Evolutionary conservation across 64 coral and sea anemone genomes (phyloP).

Genomic region (Astreopora myriophthalma): DNA sequence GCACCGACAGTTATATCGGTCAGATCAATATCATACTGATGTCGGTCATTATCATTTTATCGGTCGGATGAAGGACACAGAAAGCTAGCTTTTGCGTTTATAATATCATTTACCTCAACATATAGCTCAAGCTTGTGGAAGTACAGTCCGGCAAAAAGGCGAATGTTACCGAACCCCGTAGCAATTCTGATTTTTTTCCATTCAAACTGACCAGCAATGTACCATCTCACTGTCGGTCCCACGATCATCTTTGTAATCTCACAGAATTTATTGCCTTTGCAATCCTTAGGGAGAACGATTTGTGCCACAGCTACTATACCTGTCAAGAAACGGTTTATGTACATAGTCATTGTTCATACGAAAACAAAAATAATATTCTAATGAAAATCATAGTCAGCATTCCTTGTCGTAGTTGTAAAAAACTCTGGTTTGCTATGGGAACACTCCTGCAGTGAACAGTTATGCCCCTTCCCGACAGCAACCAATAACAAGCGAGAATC

Average conservation of each 20-base stretch:
- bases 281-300: slow-evolving; percentile 90
- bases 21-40: no score
- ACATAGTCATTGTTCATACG: neutral
- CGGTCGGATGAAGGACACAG: no score
- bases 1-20: no score
- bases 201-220: slow-evolving; percentile 76
- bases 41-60: no score
- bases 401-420: no score
- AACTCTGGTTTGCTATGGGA: no score
- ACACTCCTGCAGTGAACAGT: no score
- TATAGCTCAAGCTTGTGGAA: slow-evolving; percentile 85
- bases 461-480: no score
- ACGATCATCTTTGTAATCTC: slow-evolving; percentile 86
- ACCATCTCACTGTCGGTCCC: slow-evolving; percentile 73
- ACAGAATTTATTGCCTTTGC: slow-evolving; percentile 88
- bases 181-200: slow-evolving; percentile 79
- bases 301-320: slow-evolving; percentile 84
- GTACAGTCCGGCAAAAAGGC: slow-evolving; percentile 78
- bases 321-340: neutral
- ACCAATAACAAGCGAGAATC: no score
- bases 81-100: neutral
- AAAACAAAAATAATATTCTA: no score
- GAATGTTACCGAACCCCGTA: slow-evolving; percentile 73
- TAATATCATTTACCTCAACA: slow-evolving; percentile 56
- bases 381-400: no score